Conservation (phyloP, 2,797 vertebrate genomes). For the Vespertilio murinus region DNA sequence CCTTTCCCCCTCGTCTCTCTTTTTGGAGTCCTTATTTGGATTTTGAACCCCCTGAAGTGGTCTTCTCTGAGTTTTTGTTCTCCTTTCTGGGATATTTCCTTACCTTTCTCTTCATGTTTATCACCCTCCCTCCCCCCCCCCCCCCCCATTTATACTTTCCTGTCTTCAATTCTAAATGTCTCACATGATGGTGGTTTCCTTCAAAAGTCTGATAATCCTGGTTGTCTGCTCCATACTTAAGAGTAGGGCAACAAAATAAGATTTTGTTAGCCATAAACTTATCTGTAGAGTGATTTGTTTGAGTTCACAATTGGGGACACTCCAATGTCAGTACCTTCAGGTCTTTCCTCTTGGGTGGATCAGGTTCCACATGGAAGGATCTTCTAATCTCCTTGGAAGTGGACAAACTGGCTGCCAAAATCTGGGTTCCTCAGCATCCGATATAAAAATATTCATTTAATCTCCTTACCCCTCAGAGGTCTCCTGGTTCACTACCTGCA, state of each 20-base stretch:
- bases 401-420: background rate
- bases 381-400: background rate
- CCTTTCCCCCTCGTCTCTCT: background rate
- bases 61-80: background rate
- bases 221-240: slow-evolving; percentile 1
- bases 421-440: background rate
- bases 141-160: background rate
- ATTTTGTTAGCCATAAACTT: background rate
- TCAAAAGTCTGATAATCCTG: background rate
- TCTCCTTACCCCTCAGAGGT: background rate
- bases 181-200: background rate
- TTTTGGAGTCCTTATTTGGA: background rate
- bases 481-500: background rate
- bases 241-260: background rate
- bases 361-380: background rate
- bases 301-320: background rate
- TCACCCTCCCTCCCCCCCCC: background rate
- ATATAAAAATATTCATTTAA: background rate
- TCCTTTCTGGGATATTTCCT: slow-evolving; percentile 2
- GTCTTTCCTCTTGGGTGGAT: slow-evolving; percentile 8
- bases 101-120: background rate
- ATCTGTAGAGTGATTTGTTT: background rate
- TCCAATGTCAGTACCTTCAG: background rate
- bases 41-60: background rate
- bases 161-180: slow-evolving; percentile 21